phyloP scores from a whole-genome alignment of 2,888 invertebrate genomes.

The Coremacera marginata region DNA sequence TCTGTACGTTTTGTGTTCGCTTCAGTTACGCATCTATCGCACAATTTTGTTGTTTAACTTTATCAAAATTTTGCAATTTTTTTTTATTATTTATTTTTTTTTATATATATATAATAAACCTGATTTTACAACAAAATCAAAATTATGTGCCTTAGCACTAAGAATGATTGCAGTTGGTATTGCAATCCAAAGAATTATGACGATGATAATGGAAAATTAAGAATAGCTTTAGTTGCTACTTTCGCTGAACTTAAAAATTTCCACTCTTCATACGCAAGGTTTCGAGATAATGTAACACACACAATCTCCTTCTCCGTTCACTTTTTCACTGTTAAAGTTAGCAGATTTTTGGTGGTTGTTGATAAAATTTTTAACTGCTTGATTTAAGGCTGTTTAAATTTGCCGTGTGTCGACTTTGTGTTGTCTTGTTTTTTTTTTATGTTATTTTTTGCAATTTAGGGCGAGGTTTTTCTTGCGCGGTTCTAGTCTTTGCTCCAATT shows the following conservation, averaged over 20 bases:
- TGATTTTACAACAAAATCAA: neutral
- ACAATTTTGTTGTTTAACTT: neutral
- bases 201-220: too few relatives aligned
- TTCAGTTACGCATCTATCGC: slow-evolving; percentile 29
- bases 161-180: neutral
- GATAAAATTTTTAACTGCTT: neutral
- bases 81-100: slow-evolving; percentile 1
- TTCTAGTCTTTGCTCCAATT: slow-evolving; percentile 22
- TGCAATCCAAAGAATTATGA: too few relatives aligned
- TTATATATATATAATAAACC: neutral
- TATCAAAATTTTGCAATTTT: neutral
- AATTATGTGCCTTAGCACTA: neutral
- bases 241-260: neutral
- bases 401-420: neutral
- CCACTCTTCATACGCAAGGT: slow-evolving; percentile 9
- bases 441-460: neutral
- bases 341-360: neutral
- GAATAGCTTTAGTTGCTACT: neutral
- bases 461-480: neutral
- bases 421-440: neutral
- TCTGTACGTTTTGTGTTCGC: slow-evolving; percentile 41
- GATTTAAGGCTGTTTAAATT: neutral
- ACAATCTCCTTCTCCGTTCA: neutral
- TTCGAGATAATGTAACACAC: neutral
- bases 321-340: neutral